Percentiles rank a stretch among this genome's conserved stretches.
Conservation (phyloP, 1,140 invertebrate species). For the Cherax destructor region DNA sequence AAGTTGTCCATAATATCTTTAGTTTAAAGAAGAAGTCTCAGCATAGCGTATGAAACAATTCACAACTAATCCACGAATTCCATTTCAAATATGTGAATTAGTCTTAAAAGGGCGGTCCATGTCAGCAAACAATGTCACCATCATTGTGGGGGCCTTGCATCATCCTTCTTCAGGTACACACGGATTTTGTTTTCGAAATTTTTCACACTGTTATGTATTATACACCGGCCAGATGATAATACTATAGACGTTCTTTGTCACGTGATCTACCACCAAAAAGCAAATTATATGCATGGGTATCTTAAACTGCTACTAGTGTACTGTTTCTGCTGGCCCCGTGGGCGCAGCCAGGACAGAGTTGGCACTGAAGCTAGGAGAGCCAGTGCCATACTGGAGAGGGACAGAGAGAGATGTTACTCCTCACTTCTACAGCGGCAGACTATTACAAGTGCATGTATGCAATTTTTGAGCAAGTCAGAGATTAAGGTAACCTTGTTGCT, state of each 20-base stretch:
- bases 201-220: constrained; percentile 64
- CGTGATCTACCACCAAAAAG: constrained; percentile 31
- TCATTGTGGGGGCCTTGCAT: background rate
- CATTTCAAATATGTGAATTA: too few relatives aligned
- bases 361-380: background rate
- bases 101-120: background rate
- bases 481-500: constrained; percentile 5
- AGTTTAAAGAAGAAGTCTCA: too few relatives aligned
- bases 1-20: background rate
- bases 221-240: constrained; percentile 20
- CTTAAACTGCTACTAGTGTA: background rate
- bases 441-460: constrained; percentile 35
- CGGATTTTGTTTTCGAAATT: constrained; percentile 36
- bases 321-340: background rate
- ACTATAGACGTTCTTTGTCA: constrained; percentile 22
- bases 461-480: constrained; percentile 26
- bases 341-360: background rate
- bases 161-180: background rate
- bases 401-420: background rate
- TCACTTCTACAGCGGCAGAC: constrained; percentile 22
- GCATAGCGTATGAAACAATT: too few relatives aligned
- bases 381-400: background rate
- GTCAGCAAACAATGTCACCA: background rate
- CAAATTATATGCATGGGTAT: constrained; percentile 35
- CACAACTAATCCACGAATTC: too few relatives aligned